A percentile compares a stretch with the other conserved stretches of the same genome.
phyloP scores from a whole-genome alignment of 2,113 vertebrate genomes.

The Odocoileus hemionus region DNA sequence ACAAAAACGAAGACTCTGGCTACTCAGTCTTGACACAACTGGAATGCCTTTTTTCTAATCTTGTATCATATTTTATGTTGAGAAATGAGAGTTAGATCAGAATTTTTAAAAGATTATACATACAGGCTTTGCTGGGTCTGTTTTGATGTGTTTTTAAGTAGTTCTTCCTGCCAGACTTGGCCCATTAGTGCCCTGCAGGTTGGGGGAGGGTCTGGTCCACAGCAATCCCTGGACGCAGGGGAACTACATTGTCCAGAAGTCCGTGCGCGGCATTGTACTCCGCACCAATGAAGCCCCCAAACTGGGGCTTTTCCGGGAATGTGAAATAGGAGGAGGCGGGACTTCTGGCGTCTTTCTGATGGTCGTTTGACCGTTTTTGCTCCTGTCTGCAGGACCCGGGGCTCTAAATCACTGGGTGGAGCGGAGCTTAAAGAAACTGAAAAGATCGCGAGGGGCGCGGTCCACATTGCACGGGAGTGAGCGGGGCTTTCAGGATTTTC shows the following conservation, averaged over 20 bases:
- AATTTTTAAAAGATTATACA: background rate
- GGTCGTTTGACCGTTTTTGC: fast-evolving
- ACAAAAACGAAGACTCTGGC: background rate
- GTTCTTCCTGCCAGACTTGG: background rate
- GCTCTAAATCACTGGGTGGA: fast-evolving
- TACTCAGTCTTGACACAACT: background rate
- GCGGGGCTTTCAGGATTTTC: background rate
- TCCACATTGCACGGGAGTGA: background rate
- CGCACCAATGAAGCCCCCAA: background rate
- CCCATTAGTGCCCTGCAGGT: background rate
- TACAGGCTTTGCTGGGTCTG: background rate
- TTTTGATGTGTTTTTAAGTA: background rate
- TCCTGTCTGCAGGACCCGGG: fast-evolving
- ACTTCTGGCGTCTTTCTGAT: fast-evolving
- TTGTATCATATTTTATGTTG: background rate
- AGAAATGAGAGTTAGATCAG: background rate
- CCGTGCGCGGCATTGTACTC: background rate
- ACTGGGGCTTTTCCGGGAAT: background rate
- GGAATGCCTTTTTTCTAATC: background rate
- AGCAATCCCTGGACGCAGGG: too few species aligned
- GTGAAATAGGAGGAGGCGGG: background rate
- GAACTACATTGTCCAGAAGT: background rate
- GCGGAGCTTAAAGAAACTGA: too few species aligned
- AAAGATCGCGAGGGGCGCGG: fast-evolving
- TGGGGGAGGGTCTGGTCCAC: too few species aligned